Evolutionary conservation across 2,888 invertebrate species (phyloP).

Genomic region (Drosophila cracens): DNA sequence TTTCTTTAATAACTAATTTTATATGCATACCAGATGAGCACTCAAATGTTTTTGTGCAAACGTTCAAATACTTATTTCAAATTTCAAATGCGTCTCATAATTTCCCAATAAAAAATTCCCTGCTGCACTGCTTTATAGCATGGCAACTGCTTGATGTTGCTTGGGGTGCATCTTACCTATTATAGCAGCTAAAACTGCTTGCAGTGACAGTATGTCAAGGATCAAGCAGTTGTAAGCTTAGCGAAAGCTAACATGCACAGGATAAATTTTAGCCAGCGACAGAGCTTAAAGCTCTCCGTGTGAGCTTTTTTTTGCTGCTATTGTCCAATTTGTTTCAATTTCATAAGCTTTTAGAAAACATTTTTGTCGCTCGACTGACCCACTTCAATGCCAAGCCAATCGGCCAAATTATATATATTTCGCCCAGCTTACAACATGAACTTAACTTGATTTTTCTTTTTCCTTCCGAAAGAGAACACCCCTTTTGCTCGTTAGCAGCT

Average conservation of each 20-base stretch:
- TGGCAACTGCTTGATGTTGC: conserved; percentile 21
- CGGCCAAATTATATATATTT: conserved; percentile 32
- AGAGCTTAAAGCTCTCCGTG: conserved; percentile 4
- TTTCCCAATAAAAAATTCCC: background rate
- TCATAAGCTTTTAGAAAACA: conserved; percentile 3
- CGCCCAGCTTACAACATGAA: conserved; percentile 23
- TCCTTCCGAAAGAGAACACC: conserved; percentile 1
- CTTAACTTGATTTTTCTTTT: background rate
- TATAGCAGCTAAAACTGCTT: conserved; percentile 15
- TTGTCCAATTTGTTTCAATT: background rate
- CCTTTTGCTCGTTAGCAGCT: conserved; percentile 22
- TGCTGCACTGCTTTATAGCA: conserved; percentile 36
- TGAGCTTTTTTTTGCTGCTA: conserved; percentile 11
- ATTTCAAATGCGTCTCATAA: background rate
- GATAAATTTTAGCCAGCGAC: fast-evolving
- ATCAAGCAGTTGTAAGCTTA: conserved; percentile 3
- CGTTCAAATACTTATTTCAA: background rate
- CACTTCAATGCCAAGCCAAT: conserved; percentile 40
- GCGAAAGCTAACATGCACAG: conserved; percentile 8
- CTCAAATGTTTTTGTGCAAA: background rate
- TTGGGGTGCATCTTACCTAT: background rate
- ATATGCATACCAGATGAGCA: background rate
- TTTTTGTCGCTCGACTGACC: conserved; percentile 47
- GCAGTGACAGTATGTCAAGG: background rate
- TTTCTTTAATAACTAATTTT: background rate